A percentile compares a stretch with the other conserved stretches of the same genome.
phyloP scores from a whole-genome alignment of 2,888 invertebrate species.

The Heliconius erato region DNA sequence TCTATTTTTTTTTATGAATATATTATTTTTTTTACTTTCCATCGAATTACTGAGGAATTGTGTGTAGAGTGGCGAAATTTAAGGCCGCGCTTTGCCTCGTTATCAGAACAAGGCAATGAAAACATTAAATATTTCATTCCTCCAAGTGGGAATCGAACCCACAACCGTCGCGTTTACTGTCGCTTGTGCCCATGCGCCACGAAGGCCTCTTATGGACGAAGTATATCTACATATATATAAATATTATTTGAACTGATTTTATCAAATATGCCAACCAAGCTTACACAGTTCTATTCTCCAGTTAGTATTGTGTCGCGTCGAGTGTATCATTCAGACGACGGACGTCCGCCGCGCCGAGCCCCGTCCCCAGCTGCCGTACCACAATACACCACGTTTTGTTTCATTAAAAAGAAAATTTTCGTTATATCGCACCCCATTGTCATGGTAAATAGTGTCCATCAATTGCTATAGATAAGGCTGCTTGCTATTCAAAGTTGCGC shows the following conservation, averaged over 20 bases:
- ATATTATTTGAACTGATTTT: neutral
- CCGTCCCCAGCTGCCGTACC: conserved; percentile 61
- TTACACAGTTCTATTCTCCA: conserved; percentile 11
- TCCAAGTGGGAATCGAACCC: too few relatives aligned
- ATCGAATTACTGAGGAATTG: too few relatives aligned
- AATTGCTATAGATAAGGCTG: conserved; percentile 47
- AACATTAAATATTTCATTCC: too few relatives aligned
- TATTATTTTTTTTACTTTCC: too few relatives aligned
- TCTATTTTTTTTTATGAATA: too few relatives aligned
- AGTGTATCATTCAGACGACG: conserved; percentile 56
- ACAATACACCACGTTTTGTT: conserved; percentile 76
- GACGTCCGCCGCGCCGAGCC: conserved; percentile 58
- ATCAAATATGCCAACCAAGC: neutral
- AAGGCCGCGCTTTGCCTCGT: too few relatives aligned
- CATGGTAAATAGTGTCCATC: conserved; percentile 60
- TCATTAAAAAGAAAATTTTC: conserved; percentile 82
- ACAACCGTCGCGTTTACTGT: too few relatives aligned
- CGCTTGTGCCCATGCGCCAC: too few relatives aligned
- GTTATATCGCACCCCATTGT: conserved; percentile 74
- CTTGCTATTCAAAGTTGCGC: conserved; percentile 20
- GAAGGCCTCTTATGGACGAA: too few relatives aligned
- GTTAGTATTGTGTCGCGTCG: conserved; percentile 39
- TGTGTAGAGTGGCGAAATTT: too few relatives aligned
- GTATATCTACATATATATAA: neutral
- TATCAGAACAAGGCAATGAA: too few relatives aligned